A percentile compares a stretch with the other conserved stretches of the same genome.
These are phyloP conservation scores for Zosterops pallidus DNA, from an alignment of 2,113 vertebrate species.

Conservation along the genomic window DNA sequence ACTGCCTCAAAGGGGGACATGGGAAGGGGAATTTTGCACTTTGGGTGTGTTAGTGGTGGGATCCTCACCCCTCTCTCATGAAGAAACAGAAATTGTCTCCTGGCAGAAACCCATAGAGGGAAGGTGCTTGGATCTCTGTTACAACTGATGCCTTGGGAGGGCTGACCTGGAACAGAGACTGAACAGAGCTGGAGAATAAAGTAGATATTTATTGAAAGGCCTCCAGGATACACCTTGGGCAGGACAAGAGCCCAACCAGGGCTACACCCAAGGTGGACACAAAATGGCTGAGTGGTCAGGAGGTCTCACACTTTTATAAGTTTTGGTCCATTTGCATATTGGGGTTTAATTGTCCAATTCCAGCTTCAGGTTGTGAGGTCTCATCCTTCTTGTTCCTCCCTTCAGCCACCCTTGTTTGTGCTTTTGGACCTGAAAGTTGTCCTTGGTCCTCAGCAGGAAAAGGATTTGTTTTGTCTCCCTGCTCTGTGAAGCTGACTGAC, in stretches of 20 bases:
- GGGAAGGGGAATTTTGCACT: background rate
- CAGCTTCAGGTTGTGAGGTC: background rate
- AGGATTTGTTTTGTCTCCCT: background rate
- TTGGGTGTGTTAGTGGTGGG: too few relatives aligned
- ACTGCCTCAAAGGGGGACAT: fast-evolving
- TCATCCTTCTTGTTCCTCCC: background rate
- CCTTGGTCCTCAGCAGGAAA: background rate
- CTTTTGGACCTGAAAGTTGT: background rate
- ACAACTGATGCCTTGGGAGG: background rate
- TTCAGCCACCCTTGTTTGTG: background rate
- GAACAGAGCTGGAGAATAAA: background rate
- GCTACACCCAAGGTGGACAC: background rate
- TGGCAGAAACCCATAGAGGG: background rate
- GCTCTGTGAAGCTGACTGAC: background rate
- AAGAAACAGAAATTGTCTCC: background rate
- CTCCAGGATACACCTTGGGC: background rate
- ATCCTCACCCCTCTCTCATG: background rate
- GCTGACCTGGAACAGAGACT: background rate
- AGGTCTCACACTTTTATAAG: background rate
- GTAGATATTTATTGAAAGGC: background rate
- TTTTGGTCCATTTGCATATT: background rate
- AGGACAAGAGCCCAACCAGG: background rate
- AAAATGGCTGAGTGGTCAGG: background rate
- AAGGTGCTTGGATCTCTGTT: background rate
- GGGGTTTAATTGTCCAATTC: background rate